Evolutionary conservation across 2,797 vertebrate genomes (phyloP).

Genomic region (Pseudomugil gertrudae): DNA sequence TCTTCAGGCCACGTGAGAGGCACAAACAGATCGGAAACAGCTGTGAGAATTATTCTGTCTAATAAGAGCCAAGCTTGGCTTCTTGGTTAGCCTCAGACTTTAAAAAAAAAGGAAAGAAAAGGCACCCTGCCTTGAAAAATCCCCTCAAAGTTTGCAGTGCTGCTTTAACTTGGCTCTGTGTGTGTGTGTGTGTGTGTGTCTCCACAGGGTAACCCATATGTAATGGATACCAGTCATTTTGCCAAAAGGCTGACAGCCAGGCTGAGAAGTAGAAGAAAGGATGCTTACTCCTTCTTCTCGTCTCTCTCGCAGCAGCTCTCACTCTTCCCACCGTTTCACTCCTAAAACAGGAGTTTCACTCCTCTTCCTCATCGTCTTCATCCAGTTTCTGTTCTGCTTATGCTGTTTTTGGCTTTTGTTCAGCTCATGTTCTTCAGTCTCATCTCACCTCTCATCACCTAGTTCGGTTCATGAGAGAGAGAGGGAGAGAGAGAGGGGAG

Average conservation of each 20-base stretch:
- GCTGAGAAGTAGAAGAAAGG: conserved; percentile 53
- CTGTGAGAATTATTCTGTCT: conserved; percentile 73
- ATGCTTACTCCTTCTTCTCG: conserved; percentile 51
- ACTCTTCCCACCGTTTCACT: conserved; percentile 50
- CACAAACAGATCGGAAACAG: conserved; percentile 77
- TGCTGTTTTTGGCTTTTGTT: conserved; percentile 51
- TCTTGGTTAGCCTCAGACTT: conserved; percentile 47
- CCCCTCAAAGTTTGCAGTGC: conserved; percentile 49
- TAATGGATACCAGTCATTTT: conserved; percentile 58
- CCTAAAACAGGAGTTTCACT: too few species aligned
- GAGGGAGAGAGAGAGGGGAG: conserved; percentile 4
- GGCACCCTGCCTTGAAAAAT: conserved; percentile 47
- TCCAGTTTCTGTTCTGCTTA: conserved; percentile 18
- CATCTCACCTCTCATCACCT: conserved; percentile 49
- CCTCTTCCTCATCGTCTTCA: not conserved
- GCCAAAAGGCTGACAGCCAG: conserved; percentile 69
- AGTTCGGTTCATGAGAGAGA: conserved; percentile 36
- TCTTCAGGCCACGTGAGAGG: conserved; percentile 47
- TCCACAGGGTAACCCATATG: conserved; percentile 62
- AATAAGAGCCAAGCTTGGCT: conserved; percentile 54
- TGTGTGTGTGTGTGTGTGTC: conserved; percentile 23
- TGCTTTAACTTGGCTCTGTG: conserved; percentile 52
- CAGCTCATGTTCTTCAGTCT: conserved; percentile 52
- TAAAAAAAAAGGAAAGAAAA: conserved; percentile 9
- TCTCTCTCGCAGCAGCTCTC: conserved; percentile 37